Conservation (phyloP, 2,888 invertebrate genomes). For the Silvanus unidentatus region DNA sequence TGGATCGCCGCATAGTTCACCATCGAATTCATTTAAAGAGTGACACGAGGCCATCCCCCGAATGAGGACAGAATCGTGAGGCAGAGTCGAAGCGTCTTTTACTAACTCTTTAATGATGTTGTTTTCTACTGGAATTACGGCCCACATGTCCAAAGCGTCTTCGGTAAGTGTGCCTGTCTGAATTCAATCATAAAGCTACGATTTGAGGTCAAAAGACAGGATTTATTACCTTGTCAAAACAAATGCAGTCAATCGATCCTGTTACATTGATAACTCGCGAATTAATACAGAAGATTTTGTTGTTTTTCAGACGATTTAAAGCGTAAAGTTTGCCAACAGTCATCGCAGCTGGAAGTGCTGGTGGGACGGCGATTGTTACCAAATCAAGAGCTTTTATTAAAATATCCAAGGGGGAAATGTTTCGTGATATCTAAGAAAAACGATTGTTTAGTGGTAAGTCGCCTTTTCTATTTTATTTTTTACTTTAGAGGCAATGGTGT, state of each 20-base stretch:
- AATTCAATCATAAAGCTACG: constrained; percentile 6
- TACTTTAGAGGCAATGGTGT: constrained; percentile 84
- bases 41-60: constrained; percentile 90
- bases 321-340: constrained; percentile 93
- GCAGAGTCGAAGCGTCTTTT: constrained; percentile 27
- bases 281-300: constrained; percentile 83
- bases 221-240: constrained; percentile 74
- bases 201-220: not conserved
- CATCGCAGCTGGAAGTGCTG: constrained; percentile 94
- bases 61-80: constrained; percentile 28
- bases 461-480: constrained; percentile 9
- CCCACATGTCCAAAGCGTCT: constrained; percentile 94
- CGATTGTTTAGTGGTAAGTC: not conserved
- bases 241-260: constrained; percentile 81
- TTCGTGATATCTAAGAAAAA: constrained; percentile 53
- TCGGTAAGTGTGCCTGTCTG: constrained; percentile 95
- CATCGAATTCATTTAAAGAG: constrained; percentile 82
- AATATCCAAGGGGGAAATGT: constrained; percentile 58
- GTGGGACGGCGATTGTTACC: constrained; percentile 91
- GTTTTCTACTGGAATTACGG: constrained; percentile 62
- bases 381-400: constrained; percentile 82
- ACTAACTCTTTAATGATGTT: constrained; percentile 26
- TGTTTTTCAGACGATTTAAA: constrained; percentile 69
- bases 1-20: constrained; percentile 84
- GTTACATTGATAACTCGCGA: constrained; percentile 90